phyloP scores from a whole-genome alignment of 2,113 vertebrate species.

The Setophaga kirtlandii region DNA sequence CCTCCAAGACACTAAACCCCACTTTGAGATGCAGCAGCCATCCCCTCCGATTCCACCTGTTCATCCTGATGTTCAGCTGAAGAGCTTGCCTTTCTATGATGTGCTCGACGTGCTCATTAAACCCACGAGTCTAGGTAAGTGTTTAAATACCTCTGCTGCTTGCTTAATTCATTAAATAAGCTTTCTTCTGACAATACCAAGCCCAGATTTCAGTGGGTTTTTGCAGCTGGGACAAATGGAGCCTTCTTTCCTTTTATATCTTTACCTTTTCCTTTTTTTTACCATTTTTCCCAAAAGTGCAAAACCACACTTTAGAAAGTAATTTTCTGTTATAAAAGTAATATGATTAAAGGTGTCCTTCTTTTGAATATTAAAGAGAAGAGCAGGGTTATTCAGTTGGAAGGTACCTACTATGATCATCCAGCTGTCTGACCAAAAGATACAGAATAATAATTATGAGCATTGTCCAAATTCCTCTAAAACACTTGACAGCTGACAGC shows the following conservation, averaged over 20 bases:
- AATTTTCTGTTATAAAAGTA: not conserved
- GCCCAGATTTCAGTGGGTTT: not conserved
- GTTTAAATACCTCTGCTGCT: not conserved
- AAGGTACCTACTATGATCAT: not conserved
- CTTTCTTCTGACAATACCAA: not conserved
- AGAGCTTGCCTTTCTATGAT: constrained; percentile 92
- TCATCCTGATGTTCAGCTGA: constrained; percentile 95
- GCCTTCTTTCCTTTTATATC: not conserved
- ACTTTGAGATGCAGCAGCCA: constrained; percentile 92
- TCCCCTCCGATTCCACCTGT: constrained; percentile 88
- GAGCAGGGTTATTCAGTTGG: not conserved
- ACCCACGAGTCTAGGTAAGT: constrained; percentile 93
- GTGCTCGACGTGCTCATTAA: constrained; percentile 95
- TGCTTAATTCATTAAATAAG: not conserved
- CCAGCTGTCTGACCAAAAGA: not conserved
- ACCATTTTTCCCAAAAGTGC: not conserved
- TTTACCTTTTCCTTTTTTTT: not conserved
- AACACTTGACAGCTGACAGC: not conserved
- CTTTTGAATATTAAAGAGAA: not conserved
- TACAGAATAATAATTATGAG: not conserved
- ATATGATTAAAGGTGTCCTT: not conserved
- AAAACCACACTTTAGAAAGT: not conserved
- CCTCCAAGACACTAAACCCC: constrained; percentile 77
- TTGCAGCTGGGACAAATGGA: not conserved
- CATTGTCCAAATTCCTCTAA: not conserved